Evolutionary conservation across 2,797 vertebrate species (phyloP), one percentile per base, ranked within the genome.

Genomic region (Pipistrellus pygmaeus): DNA sequence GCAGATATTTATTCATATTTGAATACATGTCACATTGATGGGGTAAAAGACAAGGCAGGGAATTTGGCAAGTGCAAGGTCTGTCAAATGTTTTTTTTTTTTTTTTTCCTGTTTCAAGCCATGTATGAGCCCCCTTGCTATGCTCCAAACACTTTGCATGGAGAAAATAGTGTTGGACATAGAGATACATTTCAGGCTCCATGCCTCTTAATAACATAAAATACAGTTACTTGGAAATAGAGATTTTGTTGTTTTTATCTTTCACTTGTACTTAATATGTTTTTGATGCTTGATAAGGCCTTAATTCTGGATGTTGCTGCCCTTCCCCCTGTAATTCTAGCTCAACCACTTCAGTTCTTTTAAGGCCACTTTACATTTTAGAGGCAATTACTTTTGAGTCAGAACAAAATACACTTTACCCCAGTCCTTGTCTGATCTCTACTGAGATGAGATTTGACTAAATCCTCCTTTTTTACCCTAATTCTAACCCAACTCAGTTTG

Each of bases 21-120:
- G 41, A 88, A 66, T 57, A 51, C 7, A 17, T 48, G 41, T 85
- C 32, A 85, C 38, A 82, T 15, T 23, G n/a, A 23, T 1, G 7
- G 5, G 23, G 35, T 92, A 93, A 94, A 90, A 95, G 30, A 15
- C 25, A 93, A 73, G 23, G 25, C 18, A 93, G 51, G 20, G 25
- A 48, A 17, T 87, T 94, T 93, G 78, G 32, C 51, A 82, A 73
- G 21, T 35, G 1, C 55, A 81, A 20, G 21, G 10, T 80, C 62
- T 95, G 8, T 91, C 86, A 83, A 15, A 85, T 92, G 46, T 46
- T 46, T 13, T 46, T 13, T 46, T 12, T 11, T 46, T 53, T 3
- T 53, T 30, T 53, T 89, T 93, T 85, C 86, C 18, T 48, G 4
- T 92, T 80, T 69, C 35, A 30, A 82, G 38, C 69, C 57, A 81